A percentile compares a stretch with the other conserved stretches of the same genome.
Evolutionary conservation across 2,113 vertebrate species (phyloP).

Genomic region (Brachionichthys hirsutus): DNA sequence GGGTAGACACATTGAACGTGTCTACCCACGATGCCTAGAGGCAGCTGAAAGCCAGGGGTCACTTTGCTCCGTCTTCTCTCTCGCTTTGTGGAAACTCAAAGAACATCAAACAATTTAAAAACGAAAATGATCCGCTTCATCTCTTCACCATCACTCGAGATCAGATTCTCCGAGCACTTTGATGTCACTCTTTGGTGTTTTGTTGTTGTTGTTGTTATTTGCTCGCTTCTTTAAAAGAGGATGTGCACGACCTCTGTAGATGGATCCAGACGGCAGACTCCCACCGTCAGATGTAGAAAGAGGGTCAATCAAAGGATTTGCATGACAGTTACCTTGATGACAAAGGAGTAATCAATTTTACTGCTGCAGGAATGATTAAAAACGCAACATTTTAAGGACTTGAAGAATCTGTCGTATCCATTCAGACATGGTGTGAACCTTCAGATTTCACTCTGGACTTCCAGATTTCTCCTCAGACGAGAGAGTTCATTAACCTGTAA

Average conservation of each 20-base stretch:
- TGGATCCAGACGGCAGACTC: constrained; percentile 10
- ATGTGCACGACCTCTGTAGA: background rate
- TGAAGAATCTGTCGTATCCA: no score
- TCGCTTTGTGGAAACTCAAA: constrained; percentile 32
- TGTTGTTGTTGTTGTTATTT: background rate
- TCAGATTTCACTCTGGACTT: background rate
- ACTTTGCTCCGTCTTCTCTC: background rate
- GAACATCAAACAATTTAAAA: constrained; percentile 10
- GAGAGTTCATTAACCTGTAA: constrained; percentile 39
- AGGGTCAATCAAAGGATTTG: background rate
- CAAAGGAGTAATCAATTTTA: background rate
- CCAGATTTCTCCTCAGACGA: background rate
- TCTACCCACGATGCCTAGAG: constrained; percentile 29
- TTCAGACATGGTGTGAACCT: background rate
- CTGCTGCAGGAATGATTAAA: no score
- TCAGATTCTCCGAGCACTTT: constrained; percentile 10
- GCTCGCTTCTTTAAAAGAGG: background rate
- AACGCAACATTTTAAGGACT: no score
- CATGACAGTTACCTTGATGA: background rate
- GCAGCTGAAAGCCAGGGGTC: constrained; percentile 11
- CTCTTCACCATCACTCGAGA: constrained; percentile 3
- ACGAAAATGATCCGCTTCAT: constrained; percentile 4
- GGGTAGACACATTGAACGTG: constrained; percentile 20
- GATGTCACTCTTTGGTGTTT: constrained; percentile 4
- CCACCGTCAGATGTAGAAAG: background rate